phyloP scores from a whole-genome alignment of 2,888 invertebrate genomes.

The Drosophila histrio region DNA sequence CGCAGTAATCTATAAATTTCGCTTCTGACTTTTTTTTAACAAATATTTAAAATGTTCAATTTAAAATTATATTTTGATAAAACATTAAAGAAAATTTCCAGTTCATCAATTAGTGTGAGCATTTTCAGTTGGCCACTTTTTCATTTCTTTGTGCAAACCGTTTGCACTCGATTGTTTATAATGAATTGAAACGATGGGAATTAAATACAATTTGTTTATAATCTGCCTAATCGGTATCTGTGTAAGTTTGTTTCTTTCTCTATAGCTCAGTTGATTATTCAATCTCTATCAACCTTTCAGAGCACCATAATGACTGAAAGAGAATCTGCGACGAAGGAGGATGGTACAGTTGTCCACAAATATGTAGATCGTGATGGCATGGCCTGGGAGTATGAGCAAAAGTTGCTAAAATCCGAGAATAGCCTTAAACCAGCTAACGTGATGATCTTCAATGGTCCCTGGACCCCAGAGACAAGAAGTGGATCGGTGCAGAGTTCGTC shows the following conservation, averaged over 20 bases:
- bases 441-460: conserved; percentile 23
- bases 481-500: neutral
- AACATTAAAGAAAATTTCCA: neutral
- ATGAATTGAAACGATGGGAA: conserved; percentile 7
- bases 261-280: neutral
- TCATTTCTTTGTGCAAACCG: conserved; percentile 1
- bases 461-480: neutral
- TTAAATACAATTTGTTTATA: neutral
- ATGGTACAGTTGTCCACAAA: conserved; percentile 17
- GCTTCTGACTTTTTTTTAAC: neutral
- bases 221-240: conserved; percentile 8
- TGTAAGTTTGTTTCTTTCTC: conserved; percentile 11
- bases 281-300: neutral
- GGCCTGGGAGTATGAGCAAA: conserved; percentile 26
- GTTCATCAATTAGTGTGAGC: neutral
- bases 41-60: neutral
- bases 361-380: conserved; percentile 10
- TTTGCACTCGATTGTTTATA: neutral
- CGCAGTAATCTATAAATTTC: conserved; percentile 8
- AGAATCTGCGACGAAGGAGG: neutral
- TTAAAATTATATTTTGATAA: conserved; percentile 3
- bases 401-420: neutral
- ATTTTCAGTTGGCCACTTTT: neutral
- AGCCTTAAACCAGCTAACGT: neutral
- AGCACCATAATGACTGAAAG: neutral